phyloP scores from a whole-genome alignment of 2,113 vertebrate species.

The Leptodactylus fuscus region DNA sequence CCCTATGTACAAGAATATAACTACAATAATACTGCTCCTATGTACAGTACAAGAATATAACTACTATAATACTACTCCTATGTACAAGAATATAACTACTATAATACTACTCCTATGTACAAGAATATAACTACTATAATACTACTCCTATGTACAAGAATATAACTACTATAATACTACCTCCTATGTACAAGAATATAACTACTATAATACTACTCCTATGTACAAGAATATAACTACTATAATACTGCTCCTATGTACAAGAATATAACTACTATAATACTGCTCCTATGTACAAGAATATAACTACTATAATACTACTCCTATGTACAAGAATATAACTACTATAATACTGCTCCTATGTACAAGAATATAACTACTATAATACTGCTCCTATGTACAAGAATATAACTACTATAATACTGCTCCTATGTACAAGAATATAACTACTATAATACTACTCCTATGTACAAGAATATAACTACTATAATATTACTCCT shows the following conservation, averaged over 20 bases:
- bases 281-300: too few relatives aligned
- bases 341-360: too few relatives aligned
- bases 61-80: not conserved
- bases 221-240: not conserved
- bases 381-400: not conserved
- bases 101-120: not conserved
- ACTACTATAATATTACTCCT: not conserved
- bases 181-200: not conserved
- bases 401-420: conserved; percentile 16
- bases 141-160: not conserved
- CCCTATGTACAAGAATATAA: too few relatives aligned
- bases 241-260: not conserved
- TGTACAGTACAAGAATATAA: not conserved
- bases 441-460: not conserved
- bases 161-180: not conserved
- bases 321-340: too few relatives aligned
- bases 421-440: not conserved
- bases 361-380: too few relatives aligned
- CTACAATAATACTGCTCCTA: too few relatives aligned
- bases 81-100: not conserved
- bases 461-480: not conserved
- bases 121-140: not conserved
- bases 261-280: too few relatives aligned
- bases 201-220: not conserved
- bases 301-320: too few relatives aligned